Base-by-base conservation (phyloP, 2,113 vertebrate species). In the Chionis minor region DNA sequence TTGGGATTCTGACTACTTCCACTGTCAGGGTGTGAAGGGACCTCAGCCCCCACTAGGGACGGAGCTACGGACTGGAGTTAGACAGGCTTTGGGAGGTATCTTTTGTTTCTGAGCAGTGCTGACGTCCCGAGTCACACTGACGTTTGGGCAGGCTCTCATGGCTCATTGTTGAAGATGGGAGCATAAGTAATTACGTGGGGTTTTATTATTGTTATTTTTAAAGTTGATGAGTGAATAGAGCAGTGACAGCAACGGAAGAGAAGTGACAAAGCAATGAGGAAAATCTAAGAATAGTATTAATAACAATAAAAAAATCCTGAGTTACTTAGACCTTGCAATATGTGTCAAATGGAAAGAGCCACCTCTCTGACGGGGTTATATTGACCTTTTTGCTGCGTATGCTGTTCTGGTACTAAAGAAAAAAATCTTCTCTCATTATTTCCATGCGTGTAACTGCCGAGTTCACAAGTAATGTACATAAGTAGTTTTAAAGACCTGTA, bases 81-180 rank as follows among this genome's bases (percentile, higher is more conserved):
- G 12, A 28, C 22, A 20, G 22, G 52, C 28, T 44, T 49, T 55
- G 12, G 32, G 63, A 27, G 42, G 0, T 10, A 19, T 10, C 32
- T n/a, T 35, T 11, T 58, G 7, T 21, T 89, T 35, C 30, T 66
- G 30, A 72, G 79, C 52, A 27, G 38, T 24, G 52, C 44, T 45
- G n/a, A 19, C 0, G 2, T 30, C 61, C 54, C 1, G 1, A 35
- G 27, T 49, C 65, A 12, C 18, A 4, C 21, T 15, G 63, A 49
- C 21, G 28, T 54, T 35, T 62, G 30, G 40, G 28, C 35, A 27
- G 52, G 52, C 40, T 35, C n/a, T 28, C 8, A 2, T 21, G 52
- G 52, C 23, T 86, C 7, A 2, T 67, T 40, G 9, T 17, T n/a
- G 27, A 40, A 21, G 52, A n/a, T 33, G 8, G 24, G 33, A 47